Conservation (phyloP, 1,140 invertebrate genomes). For the Trypoxylus dichotomus region DNA sequence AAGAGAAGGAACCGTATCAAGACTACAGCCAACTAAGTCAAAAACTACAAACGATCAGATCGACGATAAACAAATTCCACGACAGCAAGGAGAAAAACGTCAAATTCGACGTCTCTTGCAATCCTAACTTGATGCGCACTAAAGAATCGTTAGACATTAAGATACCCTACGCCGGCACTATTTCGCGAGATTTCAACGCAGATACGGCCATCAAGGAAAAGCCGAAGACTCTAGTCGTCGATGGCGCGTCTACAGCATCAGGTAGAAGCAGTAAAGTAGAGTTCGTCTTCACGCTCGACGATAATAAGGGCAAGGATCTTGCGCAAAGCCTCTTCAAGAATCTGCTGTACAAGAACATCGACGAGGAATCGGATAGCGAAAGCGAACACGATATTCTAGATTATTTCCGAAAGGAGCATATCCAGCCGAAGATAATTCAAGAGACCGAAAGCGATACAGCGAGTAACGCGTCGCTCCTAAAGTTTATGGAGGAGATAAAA, state of each 20-base stretch:
- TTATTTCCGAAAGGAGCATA: constrained; percentile 32
- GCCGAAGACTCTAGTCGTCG: background rate
- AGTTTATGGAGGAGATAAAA: constrained; percentile 46
- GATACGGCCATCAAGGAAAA: background rate
- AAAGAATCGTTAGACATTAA: constrained; percentile 26
- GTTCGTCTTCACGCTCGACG: constrained; percentile 16
- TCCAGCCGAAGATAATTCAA: background rate
- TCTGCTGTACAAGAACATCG: constrained; percentile 37
- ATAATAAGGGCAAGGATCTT: constrained; percentile 1
- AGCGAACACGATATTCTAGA: constrained; percentile 38
- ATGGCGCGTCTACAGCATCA: background rate
- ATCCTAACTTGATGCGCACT: constrained; percentile 12
- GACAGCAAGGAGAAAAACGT: constrained; percentile 26
- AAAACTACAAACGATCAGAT: background rate
- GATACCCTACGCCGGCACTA: background rate
- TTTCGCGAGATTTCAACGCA: background rate
- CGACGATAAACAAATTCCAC: background rate
- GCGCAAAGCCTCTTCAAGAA: constrained; percentile 36
- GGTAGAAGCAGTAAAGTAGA: constrained; percentile 10
- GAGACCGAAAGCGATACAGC: constrained; percentile 19
- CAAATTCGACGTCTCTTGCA: constrained; percentile 25
- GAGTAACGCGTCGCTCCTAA: constrained; percentile 45
- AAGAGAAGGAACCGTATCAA: background rate
- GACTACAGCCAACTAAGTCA: background rate
- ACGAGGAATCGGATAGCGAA: constrained; percentile 33